Evolutionary conservation across 2,797 vertebrate species (phyloP).

Genomic region (Hirundo rustica): DNA sequence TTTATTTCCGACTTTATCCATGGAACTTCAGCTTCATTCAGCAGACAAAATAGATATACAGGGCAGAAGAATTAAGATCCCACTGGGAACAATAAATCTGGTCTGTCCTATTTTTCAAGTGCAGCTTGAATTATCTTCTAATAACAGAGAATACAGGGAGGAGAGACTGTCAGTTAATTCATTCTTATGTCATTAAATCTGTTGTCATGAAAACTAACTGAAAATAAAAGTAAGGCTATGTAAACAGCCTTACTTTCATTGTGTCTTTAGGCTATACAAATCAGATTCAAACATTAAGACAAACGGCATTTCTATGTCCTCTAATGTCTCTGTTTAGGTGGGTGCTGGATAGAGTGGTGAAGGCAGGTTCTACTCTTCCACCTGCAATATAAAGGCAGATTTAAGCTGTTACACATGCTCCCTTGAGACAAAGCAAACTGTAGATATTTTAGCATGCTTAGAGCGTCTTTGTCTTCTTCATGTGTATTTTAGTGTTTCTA

Average conservation of each 20-base stretch:
- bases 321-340: not conserved
- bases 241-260: not conserved
- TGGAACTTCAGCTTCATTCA: not conserved
- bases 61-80: conserved; percentile 3
- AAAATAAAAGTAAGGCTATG: not conserved
- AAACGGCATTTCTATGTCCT: not conserved
- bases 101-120: conserved; percentile 14
- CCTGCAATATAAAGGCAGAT: not conserved
- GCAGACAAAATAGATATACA: not conserved
- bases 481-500: not conserved
- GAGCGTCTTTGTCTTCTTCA: not conserved
- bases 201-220: conserved; percentile 1
- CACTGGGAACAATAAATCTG: not conserved
- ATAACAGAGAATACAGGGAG: not conserved
- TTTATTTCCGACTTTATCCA: not conserved
- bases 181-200: not conserved
- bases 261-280: not conserved
- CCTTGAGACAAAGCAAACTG: not conserved
- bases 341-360: not conserved
- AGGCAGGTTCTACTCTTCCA: not conserved
- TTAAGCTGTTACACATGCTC: not conserved
- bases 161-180: not conserved
- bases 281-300: not conserved
- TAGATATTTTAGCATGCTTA: not conserved
- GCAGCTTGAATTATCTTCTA: conserved; percentile 13